phyloP scores from a whole-genome alignment of 2,113 vertebrate species.

The Sinocyclocheilus grahami region DNA sequence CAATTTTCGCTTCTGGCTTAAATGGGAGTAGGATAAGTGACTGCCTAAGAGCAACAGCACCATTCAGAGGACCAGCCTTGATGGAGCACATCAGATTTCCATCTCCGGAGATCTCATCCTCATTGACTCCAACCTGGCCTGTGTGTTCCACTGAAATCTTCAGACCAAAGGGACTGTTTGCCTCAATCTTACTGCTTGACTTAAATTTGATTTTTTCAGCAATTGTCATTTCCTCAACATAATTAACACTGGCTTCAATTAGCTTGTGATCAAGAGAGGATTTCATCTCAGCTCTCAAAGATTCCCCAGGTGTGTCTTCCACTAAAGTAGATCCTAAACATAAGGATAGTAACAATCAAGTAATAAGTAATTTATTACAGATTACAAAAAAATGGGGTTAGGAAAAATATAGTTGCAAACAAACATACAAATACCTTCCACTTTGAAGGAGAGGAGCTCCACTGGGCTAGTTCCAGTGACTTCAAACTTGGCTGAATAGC shows the following conservation, averaged over 20 bases:
- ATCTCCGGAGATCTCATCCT: conserved; percentile 71
- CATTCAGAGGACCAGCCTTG: conserved; percentile 73
- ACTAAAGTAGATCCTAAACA: conserved; percentile 81
- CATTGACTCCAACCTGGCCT: conserved; percentile 67
- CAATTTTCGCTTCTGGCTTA: conserved; percentile 69
- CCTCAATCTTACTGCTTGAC: conserved; percentile 73
- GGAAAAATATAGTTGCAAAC: neutral
- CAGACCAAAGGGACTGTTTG: conserved; percentile 79
- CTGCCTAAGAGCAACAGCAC: conserved; percentile 71
- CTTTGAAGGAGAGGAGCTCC: conserved; percentile 81
- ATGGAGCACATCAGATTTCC: conserved; percentile 73
- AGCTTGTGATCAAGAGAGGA: conserved; percentile 82
- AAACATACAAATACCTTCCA: conserved; percentile 78
- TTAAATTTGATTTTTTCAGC: conserved; percentile 68
- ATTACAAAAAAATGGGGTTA: neutral
- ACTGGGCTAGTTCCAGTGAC: conserved; percentile 78
- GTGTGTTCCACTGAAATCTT: conserved; percentile 71
- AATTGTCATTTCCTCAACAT: conserved; percentile 68
- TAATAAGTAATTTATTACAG: neutral
- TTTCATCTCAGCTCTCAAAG: conserved; percentile 69
- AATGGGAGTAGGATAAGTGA: conserved; percentile 68
- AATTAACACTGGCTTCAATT: conserved; percentile 77
- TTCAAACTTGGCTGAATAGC: conserved; percentile 74
- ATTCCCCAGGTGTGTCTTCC: conserved; percentile 66
- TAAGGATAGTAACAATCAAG: conserved; percentile 21